Base-by-base conservation (phyloP, 30 jellyfish, hydroid and myxozoan species). In the Aurelia aurita complex sp. Pacific region DNA sequence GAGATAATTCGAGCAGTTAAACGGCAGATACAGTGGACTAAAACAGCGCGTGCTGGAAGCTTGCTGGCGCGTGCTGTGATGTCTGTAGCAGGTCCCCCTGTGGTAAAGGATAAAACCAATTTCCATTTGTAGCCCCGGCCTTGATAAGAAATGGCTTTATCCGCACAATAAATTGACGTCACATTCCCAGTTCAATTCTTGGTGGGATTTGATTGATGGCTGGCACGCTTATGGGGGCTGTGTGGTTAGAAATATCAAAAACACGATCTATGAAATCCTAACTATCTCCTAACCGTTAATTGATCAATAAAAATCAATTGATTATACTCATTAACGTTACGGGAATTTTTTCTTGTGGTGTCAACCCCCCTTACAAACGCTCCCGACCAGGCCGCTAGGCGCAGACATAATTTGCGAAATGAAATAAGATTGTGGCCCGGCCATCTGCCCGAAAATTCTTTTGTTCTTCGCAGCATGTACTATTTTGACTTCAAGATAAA, bases 381-480 rank as follows among this genome's bases (percentile, higher is more conserved):
- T n/a, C 73, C 89, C 80, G 89, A 79, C 54, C 89, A 36, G 89
- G 89, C 89, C 80, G 89, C 80, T 51, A 33, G 15, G 64, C 33
- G 73, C 69, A 64, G 80, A 53, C 69, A 65, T 19, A 29, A 65
- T 13, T 79, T 79, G 66, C 46, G 73, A 64, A 66, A 66, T 75
- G 89, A 79, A 79, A 79, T 65, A 67, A 55, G 87, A 77, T 64
- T 81, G 81, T 78, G 46, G 85, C 80, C 85, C 79, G 61, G 78
- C 93, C 93, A 84, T 84, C 93, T 84, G 93, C 93, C 82, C 93
- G 80, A 62, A 64, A 33, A 60, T 64, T 64, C 87, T 77, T 36
- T 84, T 77, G 84, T 74, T 74, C 69, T 14, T 51, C 76, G 54
- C 93, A 71, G 87, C 87, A 63, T 84, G 87, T 46, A 71, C 79